Evolutionary conservation across 2,113 vertebrate species (phyloP).

Genomic region (Alethe diademata): DNA sequence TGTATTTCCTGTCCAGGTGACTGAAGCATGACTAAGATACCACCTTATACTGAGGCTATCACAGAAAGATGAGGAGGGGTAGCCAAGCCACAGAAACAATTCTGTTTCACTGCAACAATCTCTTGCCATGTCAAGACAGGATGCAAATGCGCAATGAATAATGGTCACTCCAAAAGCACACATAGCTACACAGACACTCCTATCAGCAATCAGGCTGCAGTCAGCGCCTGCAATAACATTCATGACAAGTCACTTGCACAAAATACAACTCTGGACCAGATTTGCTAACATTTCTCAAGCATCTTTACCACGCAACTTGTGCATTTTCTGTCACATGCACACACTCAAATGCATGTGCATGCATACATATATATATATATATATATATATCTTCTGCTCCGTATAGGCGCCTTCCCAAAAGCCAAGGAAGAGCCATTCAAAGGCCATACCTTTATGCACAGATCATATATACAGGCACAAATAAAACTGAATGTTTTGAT

Average conservation of each 20-base stretch:
- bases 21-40: not conserved
- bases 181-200: not conserved
- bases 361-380: not conserved
- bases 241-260: not conserved
- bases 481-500: not conserved
- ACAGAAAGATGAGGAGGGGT: not conserved
- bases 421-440: not conserved
- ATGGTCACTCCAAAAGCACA: constrained; percentile 9
- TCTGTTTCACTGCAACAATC: constrained; percentile 8
- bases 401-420: not conserved
- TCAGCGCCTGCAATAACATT: not conserved
- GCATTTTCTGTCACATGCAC: not conserved
- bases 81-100: not conserved
- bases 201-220: not conserved
- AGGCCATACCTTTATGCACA: not conserved
- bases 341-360: not conserved
- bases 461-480: not conserved
- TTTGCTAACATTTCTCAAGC: not conserved
- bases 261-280: not conserved
- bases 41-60: not conserved
- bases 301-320: not conserved
- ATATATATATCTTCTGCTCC: not conserved
- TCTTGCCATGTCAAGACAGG: not conserved
- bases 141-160: constrained; percentile 34
- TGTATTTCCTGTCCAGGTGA: not conserved